These are phyloP conservation scores for Oplegnathus fasciatus DNA, from an alignment of 2,113 vertebrate genomes.

Conservation along the genomic window DNA sequence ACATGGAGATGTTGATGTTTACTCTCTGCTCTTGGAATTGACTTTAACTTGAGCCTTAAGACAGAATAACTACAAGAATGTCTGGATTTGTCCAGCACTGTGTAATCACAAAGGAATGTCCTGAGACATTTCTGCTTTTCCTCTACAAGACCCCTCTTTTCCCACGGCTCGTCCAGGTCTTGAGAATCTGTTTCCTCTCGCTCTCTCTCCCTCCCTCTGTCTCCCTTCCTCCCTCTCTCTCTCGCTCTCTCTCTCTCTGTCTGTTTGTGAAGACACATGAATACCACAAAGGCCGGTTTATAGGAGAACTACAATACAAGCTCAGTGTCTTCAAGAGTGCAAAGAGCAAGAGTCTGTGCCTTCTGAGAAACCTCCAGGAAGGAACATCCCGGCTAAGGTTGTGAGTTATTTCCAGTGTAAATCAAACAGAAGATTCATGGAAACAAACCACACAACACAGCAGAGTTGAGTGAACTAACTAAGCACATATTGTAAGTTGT, in stretches of 20 bases:
- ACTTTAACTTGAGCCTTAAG: slow-evolving; percentile 62
- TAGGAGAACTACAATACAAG: slow-evolving; percentile 66
- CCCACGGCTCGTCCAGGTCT: slow-evolving; percentile 83
- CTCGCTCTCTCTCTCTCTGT: neutral
- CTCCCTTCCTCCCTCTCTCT: slow-evolving; percentile 44
- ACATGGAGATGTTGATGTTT: slow-evolving; percentile 44
- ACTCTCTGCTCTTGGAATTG: slow-evolving; percentile 36
- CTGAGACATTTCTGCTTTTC: slow-evolving; percentile 86
- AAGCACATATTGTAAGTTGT: slow-evolving; percentile 28
- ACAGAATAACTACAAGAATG: slow-evolving; percentile 80
- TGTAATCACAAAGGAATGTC: slow-evolving; percentile 89
- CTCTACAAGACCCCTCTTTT: slow-evolving; percentile 83
- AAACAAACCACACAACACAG: slow-evolving; percentile 46
- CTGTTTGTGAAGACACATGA: slow-evolving; percentile 69
- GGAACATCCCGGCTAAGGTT: slow-evolving; percentile 43
- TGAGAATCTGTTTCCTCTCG: slow-evolving; percentile 77
- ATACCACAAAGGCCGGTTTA: slow-evolving; percentile 76
- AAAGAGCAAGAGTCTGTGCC: slow-evolving; percentile 62
- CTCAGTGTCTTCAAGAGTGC: slow-evolving; percentile 67
- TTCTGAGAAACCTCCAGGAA: slow-evolving; percentile 52
- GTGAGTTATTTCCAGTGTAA: slow-evolving; percentile 46
- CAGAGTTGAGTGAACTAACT: slow-evolving; percentile 30
- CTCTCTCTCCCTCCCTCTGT: slow-evolving; percentile 46
- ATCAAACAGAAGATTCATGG: slow-evolving; percentile 42
- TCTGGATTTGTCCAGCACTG: slow-evolving; percentile 84